phyloP scores from a whole-genome alignment of 2,888 invertebrate species.

The Drosophila robusta region DNA sequence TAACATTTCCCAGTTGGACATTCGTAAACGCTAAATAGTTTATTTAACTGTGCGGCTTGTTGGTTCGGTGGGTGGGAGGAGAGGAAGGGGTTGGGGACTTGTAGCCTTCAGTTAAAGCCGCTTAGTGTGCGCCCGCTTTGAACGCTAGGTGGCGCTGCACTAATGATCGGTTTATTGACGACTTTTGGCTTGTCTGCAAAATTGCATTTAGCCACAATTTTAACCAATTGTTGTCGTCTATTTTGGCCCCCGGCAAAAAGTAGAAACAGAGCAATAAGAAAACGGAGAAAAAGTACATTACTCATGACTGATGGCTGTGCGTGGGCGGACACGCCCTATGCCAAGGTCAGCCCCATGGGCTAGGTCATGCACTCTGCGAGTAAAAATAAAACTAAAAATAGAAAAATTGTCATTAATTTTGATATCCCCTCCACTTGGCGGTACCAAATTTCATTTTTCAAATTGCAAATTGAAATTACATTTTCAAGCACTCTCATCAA shows the following conservation, averaged over 20 bases:
- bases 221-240: constrained; percentile 25
- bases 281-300: constrained; percentile 23
- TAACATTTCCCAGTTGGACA: constrained; percentile 12
- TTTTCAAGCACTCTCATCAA: constrained; percentile 53
- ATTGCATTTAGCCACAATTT: constrained; percentile 65
- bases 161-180: constrained; percentile 48
- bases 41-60: neutral
- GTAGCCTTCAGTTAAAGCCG: constrained; percentile 57
- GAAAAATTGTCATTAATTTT: constrained; percentile 63
- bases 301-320: constrained; percentile 22
- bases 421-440: constrained; percentile 42
- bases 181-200: constrained; percentile 38
- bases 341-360: constrained; percentile 48
- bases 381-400: neutral
- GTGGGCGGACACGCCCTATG: constrained; percentile 37
- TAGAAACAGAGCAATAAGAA: neutral
- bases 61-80: neutral
- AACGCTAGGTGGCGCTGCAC: constrained; percentile 26
- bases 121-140: constrained; percentile 55
- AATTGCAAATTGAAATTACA: constrained; percentile 76
- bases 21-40: constrained; percentile 34
- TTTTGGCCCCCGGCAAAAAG: constrained; percentile 4
- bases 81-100: neutral
- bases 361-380: constrained; percentile 49
- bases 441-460: constrained; percentile 70